Evolutionary conservation across 2,113 vertebrate genomes (phyloP), one percentile per base, ranked within the genome.

Genomic region (Beaufortia kweichowensis): DNA sequence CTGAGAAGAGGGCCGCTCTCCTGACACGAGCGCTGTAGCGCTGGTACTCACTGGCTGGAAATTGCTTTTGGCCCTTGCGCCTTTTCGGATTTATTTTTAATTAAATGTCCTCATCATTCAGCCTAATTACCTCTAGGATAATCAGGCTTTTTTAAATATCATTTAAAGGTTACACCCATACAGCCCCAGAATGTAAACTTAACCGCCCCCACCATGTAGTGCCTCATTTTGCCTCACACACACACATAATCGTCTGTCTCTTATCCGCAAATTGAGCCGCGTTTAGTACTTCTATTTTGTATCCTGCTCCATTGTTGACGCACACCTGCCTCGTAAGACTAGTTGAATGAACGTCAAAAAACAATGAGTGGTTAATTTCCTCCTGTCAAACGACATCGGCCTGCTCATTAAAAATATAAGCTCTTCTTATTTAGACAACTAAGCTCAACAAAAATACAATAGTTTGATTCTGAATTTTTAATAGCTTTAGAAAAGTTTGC

Each of bases 131-230:
- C 84, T 86, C 83, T 78, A 84, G 83, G 83, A 87, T 89, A 87
- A 87, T 89, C 69, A 79, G 74, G 68, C 81, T 81, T 82, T 89
- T 83, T 88, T 85, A 91, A 91, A 89, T 91, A 88, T 86, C 76
- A 89, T 86, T 87, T 86, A 89, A 92, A 90, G 89, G 88, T 90
- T 91, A 86, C 80, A 84, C 81, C 85, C 83, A 80, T 84, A 83
- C 79, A 81, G 81, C 74, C 81, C 80, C 57, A 77, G 71, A 84
- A 73, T 84, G 75, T 86, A 87, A 87, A 88, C 85, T 83, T 78
- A 83, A 62, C 53, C 79, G 59, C 77, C 76, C 71, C 78, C 63
- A 26, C 76, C 60, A 85, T 68, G 79, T 82, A 76, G 69, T 82
- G 23, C 78, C 26, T 76, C 59, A 70, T 43, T 64, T 35, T 56